Evolutionary conservation across 1,140 invertebrate genomes (phyloP).

Genomic region (Heterodera schachtii): DNA sequence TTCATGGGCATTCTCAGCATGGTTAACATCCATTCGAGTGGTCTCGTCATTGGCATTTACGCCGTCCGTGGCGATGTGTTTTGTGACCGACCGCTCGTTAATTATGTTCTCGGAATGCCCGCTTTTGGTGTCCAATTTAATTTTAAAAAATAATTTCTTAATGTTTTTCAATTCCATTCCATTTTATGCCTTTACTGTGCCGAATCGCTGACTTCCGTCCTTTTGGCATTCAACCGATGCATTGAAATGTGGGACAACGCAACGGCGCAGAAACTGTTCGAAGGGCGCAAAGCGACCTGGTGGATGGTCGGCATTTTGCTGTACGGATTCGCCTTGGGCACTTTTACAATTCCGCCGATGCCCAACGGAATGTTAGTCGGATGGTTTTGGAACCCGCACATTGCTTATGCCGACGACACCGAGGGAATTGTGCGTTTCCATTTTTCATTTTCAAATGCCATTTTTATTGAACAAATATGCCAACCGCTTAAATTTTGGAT

Average conservation of each 20-base stretch:
- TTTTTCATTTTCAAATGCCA: background rate
- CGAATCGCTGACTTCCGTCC: slow-evolving; percentile 23
- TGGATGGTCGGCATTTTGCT: slow-evolving; percentile 27
- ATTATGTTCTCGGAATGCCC: slow-evolving; percentile 31
- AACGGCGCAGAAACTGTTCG: slow-evolving; percentile 27
- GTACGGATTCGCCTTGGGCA: slow-evolving; percentile 29
- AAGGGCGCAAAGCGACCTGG: slow-evolving; percentile 3
- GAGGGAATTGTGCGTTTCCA: slow-evolving; percentile 7
- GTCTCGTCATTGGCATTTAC: slow-evolving; percentile 34
- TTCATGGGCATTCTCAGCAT: slow-evolving; percentile 27
- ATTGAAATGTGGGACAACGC: slow-evolving; percentile 29
- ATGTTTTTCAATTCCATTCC: background rate
- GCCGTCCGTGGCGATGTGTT: slow-evolving; percentile 37
- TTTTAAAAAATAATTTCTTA: background rate
- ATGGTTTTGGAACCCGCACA: slow-evolving; percentile 42
- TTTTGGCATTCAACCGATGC: slow-evolving; percentile 41
- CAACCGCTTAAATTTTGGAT: background rate
- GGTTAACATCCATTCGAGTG: slow-evolving; percentile 31
- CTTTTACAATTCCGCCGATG: slow-evolving; percentile 36
- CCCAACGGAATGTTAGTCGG: slow-evolving; percentile 35
- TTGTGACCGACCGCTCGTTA: slow-evolving; percentile 33
- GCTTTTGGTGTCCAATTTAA: slow-evolving; percentile 31
- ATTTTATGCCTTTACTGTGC: slow-evolving; percentile 20
- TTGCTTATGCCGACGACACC: slow-evolving; percentile 33
- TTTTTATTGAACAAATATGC: background rate